Evolutionary conservation across 2,113 vertebrate genomes (phyloP), one percentile per base, ranked within the genome.

Genomic region (Archocentrus centrarchus): DNA sequence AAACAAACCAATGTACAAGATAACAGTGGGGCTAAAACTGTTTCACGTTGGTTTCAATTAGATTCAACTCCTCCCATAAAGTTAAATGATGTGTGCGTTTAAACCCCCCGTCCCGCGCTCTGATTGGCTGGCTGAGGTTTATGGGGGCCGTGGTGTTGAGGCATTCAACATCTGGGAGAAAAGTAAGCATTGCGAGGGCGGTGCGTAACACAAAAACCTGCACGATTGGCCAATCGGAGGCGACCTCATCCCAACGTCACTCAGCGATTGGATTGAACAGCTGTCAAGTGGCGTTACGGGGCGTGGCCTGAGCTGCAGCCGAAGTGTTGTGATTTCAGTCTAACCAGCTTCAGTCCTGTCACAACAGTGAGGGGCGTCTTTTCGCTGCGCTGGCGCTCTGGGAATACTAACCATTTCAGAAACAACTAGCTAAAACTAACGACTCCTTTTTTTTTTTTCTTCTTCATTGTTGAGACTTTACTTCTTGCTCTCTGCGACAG

Each of bases 161-260:
- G 60, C 82, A 15, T 90, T 89, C 24, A 94, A 94, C 93, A 93
- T 93, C 92, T 94, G 92, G 92, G 37, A 80, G 90, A 76, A 85
- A 91, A 90, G 64, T 79, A 84, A 92, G 87, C 79, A 15, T 5
- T 10, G 27, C 30, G 5, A 77, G 89, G 24, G 88, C 30, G 84
- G 76, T 50, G 80, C 35, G 13, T 9, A 14, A 47, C 9, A 11
- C 2, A 9, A 80, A 44, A 60, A 1, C 6, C 39, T 3, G 1
- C 85, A 73, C 20, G 5, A 75, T 13, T 2, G 44, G 70, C 91
- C 86, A 91, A 92, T 91, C 20, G 37, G 84, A 66, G 59, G 64
- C 5, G 37, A 79, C 11, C 0, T 2, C 0, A 1, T 13, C 14
- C 60, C 27, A 6, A 17, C 0, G 0, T 9, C 35, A 6, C 17